Base-by-base conservation (phyloP, 2,888 invertebrate species). In the Orthonychiurus folsomi region DNA sequence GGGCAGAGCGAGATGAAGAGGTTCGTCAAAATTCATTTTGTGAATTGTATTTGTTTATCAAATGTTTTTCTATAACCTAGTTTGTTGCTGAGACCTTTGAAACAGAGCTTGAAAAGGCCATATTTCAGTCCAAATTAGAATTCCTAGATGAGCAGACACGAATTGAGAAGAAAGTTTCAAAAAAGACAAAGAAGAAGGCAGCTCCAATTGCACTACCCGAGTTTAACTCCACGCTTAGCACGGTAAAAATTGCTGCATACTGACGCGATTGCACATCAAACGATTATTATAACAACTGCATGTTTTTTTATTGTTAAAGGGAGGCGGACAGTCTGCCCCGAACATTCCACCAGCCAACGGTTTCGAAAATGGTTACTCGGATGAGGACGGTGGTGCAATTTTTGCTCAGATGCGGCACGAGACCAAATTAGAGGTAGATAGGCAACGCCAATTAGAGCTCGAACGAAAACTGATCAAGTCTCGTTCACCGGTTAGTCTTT, bases 111-210 rank as follows among this genome's bases (percentile, higher is more conserved):
- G 79, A 81, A 67, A 80, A 85, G 81, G 89, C 89, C 15, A 82
- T 89, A 66, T 76, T 89, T 28, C 78, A 86, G 60, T 89, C 89
- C 3, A 87, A 86, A 77, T 78, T 89, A 64, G 86, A 82, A 61
- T 81, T 77, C 71, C 87, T 88, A 76, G 82, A 85, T 73, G 84
- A 86, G 63, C 62, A 67, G 59, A 23, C 23, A 1, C 56, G 59
- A 20, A 60, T 59, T 48, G 47, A 55, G 15, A 69, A 73, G 57
- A 37, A 37, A 9, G 37, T 15, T 9, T 5, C 37, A 5, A 37
- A 37, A 37, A 37, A 37, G 37, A 80, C 82, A 67, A 87, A 86
- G 75, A 85, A 85, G 71, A 85, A 85, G 75, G 82, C 75, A 1
- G 74, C 75, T 21, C 73, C 85, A 0, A 87, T 89, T 85, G 84